Evolutionary conservation across 2,113 vertebrate genomes (phyloP).

Genomic region (Sorex fumeus): DNA sequence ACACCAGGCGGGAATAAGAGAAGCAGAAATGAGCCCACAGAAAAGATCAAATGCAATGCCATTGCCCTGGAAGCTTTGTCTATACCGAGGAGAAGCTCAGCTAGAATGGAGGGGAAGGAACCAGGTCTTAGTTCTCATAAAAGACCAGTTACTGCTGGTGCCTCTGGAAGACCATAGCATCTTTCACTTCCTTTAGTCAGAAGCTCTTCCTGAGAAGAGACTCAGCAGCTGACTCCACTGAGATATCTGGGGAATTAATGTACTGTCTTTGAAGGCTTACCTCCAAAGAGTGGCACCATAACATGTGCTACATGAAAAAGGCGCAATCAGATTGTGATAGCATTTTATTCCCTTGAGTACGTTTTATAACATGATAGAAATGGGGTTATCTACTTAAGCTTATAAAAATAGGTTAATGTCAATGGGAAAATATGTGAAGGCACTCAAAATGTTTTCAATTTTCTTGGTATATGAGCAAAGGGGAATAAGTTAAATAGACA

Average conservation of each 20-base stretch:
- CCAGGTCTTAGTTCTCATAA: not conserved
- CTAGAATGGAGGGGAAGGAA: not conserved
- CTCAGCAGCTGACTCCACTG: too few species aligned
- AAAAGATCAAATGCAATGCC: not conserved
- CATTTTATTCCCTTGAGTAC: not conserved
- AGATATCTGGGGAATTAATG: not conserved
- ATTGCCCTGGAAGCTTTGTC: not conserved
- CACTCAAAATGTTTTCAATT: not conserved
- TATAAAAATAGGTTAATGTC: not conserved
- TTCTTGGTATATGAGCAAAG: not conserved
- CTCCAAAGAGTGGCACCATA: not conserved
- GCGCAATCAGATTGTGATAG: not conserved
- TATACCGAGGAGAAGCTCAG: rapidly evolving
- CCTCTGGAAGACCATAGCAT: not conserved
- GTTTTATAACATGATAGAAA: constrained; percentile 52
- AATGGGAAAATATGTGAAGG: not conserved
- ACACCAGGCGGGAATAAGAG: not conserved
- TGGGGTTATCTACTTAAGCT: constrained; percentile 5
- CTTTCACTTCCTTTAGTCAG: not conserved
- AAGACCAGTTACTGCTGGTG: not conserved
- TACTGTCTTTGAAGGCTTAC: rapidly evolving
- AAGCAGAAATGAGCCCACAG: not conserved
- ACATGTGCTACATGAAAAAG: not conserved
- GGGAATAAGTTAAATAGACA: not conserved
- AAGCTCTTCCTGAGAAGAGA: not conserved